Evolutionary conservation across 2,113 vertebrate genomes (phyloP).

Genomic region (Hemicordylus capensis): DNA sequence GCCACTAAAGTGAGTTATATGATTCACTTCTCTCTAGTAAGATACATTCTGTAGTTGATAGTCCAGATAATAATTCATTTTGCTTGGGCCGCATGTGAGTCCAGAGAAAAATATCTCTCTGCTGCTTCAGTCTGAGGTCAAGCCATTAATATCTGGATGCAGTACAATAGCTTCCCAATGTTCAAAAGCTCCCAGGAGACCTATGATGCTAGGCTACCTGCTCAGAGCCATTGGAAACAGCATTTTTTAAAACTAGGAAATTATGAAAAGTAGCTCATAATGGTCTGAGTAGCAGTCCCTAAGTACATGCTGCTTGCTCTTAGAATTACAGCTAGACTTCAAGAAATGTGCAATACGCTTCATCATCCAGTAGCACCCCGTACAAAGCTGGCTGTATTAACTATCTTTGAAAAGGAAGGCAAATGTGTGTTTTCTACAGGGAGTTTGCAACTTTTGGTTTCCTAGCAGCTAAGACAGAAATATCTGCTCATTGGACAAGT

Average conservation of each 20-base stretch:
- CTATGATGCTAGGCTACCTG: too few species aligned
- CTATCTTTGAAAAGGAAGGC: too few species aligned
- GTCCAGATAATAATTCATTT: slow-evolving; percentile 8
- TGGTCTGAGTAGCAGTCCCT: not conserved
- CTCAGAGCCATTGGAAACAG: not conserved
- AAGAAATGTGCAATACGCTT: too few species aligned
- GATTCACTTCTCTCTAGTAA: not conserved
- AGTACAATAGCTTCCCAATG: not conserved
- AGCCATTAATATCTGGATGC: slow-evolving; percentile 1
- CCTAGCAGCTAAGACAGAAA: too few species aligned
- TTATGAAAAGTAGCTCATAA: not conserved
- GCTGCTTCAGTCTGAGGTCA: not conserved
- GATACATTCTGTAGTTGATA: not conserved
- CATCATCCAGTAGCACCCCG: too few species aligned
- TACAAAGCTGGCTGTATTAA: too few species aligned
- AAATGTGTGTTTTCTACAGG: too few species aligned
- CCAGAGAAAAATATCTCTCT: not conserved
- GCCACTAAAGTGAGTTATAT: not conserved
- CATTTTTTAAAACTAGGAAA: not conserved
- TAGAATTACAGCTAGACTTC: not conserved
- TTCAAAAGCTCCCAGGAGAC: not conserved
- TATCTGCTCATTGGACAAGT: too few species aligned
- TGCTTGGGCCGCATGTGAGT: not conserved
- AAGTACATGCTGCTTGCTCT: too few species aligned
- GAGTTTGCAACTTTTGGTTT: too few species aligned